Evolutionary conservation across 2,888 invertebrate genomes (phyloP).

Genomic region (Agrotis clavis): DNA sequence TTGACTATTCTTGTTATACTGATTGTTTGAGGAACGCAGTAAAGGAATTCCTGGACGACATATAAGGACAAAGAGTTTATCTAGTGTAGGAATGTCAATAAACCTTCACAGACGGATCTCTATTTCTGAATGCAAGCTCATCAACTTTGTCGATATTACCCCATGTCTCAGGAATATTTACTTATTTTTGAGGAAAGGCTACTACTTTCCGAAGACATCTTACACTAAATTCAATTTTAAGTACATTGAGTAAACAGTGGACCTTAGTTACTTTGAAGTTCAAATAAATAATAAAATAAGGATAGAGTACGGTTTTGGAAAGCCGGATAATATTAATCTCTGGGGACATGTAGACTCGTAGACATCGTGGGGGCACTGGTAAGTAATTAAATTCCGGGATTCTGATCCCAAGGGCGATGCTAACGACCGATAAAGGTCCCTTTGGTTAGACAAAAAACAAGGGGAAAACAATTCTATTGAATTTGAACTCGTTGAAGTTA

Average conservation of each 20-base stretch:
- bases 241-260: constrained; percentile 1
- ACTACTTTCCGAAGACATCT: neutral
- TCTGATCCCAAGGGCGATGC: constrained; percentile 67
- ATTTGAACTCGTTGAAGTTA: constrained; percentile 13
- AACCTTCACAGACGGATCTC: constrained; percentile 1
- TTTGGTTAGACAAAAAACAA: constrained; percentile 75
- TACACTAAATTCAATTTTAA: neutral
- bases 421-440: constrained; percentile 70
- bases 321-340: constrained; percentile 63
- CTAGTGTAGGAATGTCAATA: constrained; percentile 22
- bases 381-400: constrained; percentile 85
- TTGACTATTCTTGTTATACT: constrained; percentile 4
- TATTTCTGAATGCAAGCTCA: constrained; percentile 17
- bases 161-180: neutral
- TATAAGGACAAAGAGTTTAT: constrained; percentile 8
- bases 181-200: neutral
- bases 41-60: constrained; percentile 18
- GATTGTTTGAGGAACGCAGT: constrained; percentile 4
- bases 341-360: constrained; percentile 58
- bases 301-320: constrained; percentile 19
- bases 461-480: constrained; percentile 62
- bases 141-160: neutral
- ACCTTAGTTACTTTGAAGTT: neutral
- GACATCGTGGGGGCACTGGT: constrained; percentile 72
- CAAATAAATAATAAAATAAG: neutral